Evolutionary conservation across 2,797 vertebrate genomes (phyloP), one percentile per base, ranked within the genome.

Genomic region (Agapornis canus): DNA sequence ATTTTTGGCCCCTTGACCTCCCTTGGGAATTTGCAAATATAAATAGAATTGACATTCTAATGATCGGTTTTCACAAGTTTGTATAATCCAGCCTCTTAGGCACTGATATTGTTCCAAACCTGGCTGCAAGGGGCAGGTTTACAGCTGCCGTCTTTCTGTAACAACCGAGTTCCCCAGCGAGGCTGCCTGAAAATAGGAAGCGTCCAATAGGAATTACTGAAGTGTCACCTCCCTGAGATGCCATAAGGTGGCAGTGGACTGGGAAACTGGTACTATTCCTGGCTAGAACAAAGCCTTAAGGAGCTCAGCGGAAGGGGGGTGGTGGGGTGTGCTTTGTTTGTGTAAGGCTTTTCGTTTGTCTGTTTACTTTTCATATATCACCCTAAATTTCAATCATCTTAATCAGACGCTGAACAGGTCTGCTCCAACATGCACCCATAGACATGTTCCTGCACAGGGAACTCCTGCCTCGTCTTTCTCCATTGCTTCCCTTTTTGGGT

Each of bases 171-270:
- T 82, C n/a, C n/a, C 66, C 60, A 25, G 49, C 23, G 16, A 90
- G n/a, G 21, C 40, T 64, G 66, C 76, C 47, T 83, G 77, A 78
- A 75, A 76, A 86, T 2, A 2, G 0, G 0, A 70, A 86, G 57
- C 32, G 18, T 66, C 88, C 3, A 0, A 75, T 14, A 66, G 76
- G 80, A 88, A 66, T 82, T 66, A 47, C 35, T 43, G 29, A 79
- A 51, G 70, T 96, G 93, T 96, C 94, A 43, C 73, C 95, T 94
- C 93, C 86, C 90, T 82, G 32, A 60, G 90, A 93, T 95, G 73
- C 95, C 96, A 82, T 97, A 77, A 96, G 90, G 93, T 97, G 92
- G 94, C 96, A 94, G 95, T 80, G 94, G 93, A 64, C 84, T 95
- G 86, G 95, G 88, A 95, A 94, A 82, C 5, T 25, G 48, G 10